Conservation (phyloP, 2,113 vertebrate genomes). For the Dermatemys mawii region DNA sequence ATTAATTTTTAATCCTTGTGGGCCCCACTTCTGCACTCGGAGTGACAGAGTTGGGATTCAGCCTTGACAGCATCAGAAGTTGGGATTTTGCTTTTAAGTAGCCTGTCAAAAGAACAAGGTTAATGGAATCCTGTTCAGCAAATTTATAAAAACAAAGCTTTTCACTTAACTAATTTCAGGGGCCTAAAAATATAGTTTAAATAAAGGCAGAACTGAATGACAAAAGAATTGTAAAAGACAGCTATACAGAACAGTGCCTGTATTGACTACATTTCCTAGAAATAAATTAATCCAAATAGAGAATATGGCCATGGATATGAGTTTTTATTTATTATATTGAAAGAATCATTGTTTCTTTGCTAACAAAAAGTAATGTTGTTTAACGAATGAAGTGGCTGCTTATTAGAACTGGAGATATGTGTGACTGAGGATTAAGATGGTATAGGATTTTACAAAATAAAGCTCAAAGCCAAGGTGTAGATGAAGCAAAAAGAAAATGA, state of each 20-base stretch:
- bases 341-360: neutral
- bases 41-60: no score
- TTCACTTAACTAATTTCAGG: neutral
- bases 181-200: neutral
- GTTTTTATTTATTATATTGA: neutral
- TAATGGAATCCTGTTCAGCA: neutral
- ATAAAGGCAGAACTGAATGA: rapidly evolving
- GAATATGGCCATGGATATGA: neutral
- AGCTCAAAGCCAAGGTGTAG: neutral
- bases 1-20: no score
- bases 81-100: neutral
- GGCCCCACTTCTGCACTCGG: no score
- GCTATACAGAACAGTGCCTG: neutral
- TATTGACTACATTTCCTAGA: neutral
- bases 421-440: neutral
- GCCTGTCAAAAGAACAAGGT: neutral
- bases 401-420: neutral
- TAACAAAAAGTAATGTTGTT: neutral
- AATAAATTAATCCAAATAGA: neutral
- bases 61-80: neutral
- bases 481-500: slow-evolving; percentile 16
- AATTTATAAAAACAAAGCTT: neutral
- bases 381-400: neutral
- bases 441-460: neutral
- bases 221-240: neutral